Evolutionary conservation across 2,113 vertebrate genomes (phyloP), one percentile per base, ranked within the genome.

Genomic region (Rallus limicola): DNA sequence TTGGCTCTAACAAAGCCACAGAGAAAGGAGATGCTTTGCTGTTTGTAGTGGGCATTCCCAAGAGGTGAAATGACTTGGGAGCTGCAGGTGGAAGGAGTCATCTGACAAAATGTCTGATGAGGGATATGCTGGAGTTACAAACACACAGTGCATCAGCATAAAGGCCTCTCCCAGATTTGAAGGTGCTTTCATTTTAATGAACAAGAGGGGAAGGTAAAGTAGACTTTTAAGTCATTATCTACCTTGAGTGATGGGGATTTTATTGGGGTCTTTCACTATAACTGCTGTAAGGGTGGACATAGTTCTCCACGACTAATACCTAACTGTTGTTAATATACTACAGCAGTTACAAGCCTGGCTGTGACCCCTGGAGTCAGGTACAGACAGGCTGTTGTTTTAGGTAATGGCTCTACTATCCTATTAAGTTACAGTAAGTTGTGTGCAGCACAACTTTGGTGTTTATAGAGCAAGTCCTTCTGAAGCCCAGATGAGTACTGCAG

Each of bases 331-430:
- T 86, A 69, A 82, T 95, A 79, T 40, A 48, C 62, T 52, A 0
- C 26, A 36, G 38, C 76, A 77, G 72, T 93, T 92, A 90, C 67
- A 72, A 2, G 60, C 60, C 59, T 8, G 17, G 34, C 44, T 34
- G 24, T 93, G 82, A 82, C 79, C 59, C 75, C 63, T 64, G 5
- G 13, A 9, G 36, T 40, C 17, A 19, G 70, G 52, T 79, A 92
- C 80, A 95, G 62, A 78, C 24, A 68, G n/a, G 42, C 80, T 75
- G n/a, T 95, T 96, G 91, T 94, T 94, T 24, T 44, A 40, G 48
- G 14, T 80, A 69, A 67, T 48, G 50, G 44, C 56, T 63, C 52
- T 42, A 2, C 71, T 90, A 19, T 71, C 77, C 77, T 69, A 16
- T 67, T 69, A n/a, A 85, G 42, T 82, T 64, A 4, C 2, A 26